phyloP scores from a whole-genome alignment of 2,113 vertebrate genomes.

The Eidolon helvum region DNA sequence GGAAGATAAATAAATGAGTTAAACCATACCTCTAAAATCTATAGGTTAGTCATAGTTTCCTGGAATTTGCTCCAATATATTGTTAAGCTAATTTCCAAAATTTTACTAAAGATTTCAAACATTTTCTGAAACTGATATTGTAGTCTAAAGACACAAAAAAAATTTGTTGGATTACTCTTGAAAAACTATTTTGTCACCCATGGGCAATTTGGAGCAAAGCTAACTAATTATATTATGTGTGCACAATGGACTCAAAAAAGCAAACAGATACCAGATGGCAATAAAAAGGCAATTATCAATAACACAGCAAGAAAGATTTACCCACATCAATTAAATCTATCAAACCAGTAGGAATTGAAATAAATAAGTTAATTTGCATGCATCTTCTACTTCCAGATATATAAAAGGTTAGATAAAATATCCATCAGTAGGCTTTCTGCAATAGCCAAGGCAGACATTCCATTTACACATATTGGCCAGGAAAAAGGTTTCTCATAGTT shows the following conservation, averaged over 20 bases:
- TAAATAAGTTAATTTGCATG: not conserved
- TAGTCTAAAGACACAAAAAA: not conserved
- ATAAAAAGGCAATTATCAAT: slow-evolving; percentile 45
- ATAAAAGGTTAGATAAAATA: slow-evolving; percentile 8
- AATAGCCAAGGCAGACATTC: not conserved
- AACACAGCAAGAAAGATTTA: slow-evolving; percentile 42
- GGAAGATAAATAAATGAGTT: not conserved
- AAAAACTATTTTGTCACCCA: not conserved
- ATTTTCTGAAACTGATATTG: not conserved
- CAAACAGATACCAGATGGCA: slow-evolving; percentile 26
- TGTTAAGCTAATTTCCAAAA: not conserved
- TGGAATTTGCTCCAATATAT: not conserved
- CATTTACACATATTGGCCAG: not conserved
- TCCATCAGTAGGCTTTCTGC: not conserved
- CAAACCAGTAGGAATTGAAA: not conserved
- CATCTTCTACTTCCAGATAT: not conserved
- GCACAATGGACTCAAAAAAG: not conserved
- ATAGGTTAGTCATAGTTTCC: not conserved
- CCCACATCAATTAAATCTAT: slow-evolving; percentile 6
- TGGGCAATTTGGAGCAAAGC: not conserved
- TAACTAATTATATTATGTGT: slow-evolving; percentile 16
- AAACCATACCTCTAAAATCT: not conserved
- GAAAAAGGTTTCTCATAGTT: not conserved
- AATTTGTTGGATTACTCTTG: not conserved
- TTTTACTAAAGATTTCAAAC: not conserved